A percentile compares a stretch with the other conserved stretches of the same genome.
Conservation (phyloP, 2,113 vertebrate genomes). For the Oncorhynchus mykiss region DNA sequence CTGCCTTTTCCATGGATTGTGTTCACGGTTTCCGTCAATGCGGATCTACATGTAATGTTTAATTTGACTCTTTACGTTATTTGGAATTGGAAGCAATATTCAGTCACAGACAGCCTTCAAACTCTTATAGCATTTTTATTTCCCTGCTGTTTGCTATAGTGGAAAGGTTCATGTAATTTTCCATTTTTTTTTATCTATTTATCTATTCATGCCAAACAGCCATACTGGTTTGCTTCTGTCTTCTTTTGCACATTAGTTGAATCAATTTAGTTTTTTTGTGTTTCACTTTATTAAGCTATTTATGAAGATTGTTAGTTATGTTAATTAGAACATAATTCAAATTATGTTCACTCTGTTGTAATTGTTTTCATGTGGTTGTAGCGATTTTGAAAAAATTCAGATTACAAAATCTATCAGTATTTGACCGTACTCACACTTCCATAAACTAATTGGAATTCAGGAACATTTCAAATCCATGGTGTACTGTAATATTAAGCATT, state of each 20-base stretch:
- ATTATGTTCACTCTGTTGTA: background rate
- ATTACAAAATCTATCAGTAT: background rate
- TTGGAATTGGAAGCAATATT: slow-evolving; percentile 22
- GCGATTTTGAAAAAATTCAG: too few relatives aligned
- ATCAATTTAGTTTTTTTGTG: background rate
- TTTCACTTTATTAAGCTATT: slow-evolving; percentile 17
- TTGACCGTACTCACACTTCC: background rate
- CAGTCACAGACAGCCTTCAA: slow-evolving; percentile 20
- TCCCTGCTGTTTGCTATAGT: too few relatives aligned
- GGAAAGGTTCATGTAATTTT: too few relatives aligned
- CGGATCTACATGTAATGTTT: slow-evolving; percentile 3
- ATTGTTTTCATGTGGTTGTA: too few relatives aligned
- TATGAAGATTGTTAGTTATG: background rate
- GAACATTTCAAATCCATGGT: background rate
- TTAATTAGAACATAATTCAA: background rate
- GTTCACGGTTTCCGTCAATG: background rate
- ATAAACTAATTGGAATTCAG: background rate
- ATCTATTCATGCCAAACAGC: slow-evolving; percentile 17
- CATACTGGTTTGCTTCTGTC: slow-evolving; percentile 3
- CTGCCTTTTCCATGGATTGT: slow-evolving; percentile 22
- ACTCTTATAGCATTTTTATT: background rate
- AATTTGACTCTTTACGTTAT: slow-evolving; percentile 6
- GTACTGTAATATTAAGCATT: background rate
- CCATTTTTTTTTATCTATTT: too few relatives aligned
- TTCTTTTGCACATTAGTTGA: slow-evolving; percentile 5